Evolutionary conservation across 2,888 invertebrate species (phyloP).

Genomic region (Lutraria lutraria): DNA sequence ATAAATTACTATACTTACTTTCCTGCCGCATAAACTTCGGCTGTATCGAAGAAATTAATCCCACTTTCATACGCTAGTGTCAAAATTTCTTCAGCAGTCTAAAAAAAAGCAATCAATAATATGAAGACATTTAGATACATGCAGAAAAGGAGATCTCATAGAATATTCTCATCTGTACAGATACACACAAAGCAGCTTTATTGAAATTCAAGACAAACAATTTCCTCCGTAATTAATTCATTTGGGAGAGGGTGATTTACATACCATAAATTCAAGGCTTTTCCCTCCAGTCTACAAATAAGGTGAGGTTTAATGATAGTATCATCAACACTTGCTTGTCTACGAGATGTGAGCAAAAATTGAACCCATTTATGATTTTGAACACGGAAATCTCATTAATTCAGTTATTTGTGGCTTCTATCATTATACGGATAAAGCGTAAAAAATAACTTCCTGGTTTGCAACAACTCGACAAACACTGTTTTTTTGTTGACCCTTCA

Average conservation of each 20-base stretch:
- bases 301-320: no score
- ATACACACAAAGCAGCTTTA: neutral
- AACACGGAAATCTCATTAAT: no score
- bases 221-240: neutral
- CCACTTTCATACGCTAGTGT: constrained; percentile 97
- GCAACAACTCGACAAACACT: no score
- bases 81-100: constrained; percentile 95
- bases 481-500: no score
- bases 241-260: neutral
- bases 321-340: no score
- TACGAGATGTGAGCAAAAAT: no score
- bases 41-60: constrained; percentile 97
- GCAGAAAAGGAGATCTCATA: neutral
- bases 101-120: constrained; percentile 45
- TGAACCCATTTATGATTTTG: no score
- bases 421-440: no score
- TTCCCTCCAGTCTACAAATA: no score
- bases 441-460: no score
- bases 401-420: no score
- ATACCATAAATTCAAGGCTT: neutral
- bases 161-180: neutral
- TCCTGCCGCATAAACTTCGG: constrained; percentile 93
- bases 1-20: constrained; percentile 83
- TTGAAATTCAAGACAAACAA: neutral
- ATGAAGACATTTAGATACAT: neutral